These are phyloP conservation scores for Rhincodon typus DNA, from an alignment of 2,797 vertebrate genomes.

Conservation along the genomic window DNA sequence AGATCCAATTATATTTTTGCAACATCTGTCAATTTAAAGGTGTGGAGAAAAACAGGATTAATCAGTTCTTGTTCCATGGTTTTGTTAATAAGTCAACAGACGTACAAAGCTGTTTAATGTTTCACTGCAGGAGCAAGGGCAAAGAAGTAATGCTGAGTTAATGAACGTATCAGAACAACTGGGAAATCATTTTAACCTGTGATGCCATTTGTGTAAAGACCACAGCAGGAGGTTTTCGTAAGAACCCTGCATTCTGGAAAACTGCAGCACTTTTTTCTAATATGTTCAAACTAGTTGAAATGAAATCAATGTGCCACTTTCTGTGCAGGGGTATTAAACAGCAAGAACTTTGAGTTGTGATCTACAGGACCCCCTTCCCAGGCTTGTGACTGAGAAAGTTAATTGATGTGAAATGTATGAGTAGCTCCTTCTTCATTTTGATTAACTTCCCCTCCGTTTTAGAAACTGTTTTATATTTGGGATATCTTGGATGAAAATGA, in stretches of 20 bases:
- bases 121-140: slow-evolving; percentile 8
- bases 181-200: slow-evolving; percentile 38
- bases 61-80: not conserved
- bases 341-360: not conserved
- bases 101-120: not conserved
- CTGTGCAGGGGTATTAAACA: not conserved
- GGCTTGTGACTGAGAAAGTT: not conserved
- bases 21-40: not conserved
- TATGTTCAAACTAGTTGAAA: too few relatives aligned
- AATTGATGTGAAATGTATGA: not conserved
- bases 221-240: not conserved
- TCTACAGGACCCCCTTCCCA: not conserved
- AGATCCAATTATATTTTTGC: slow-evolving; percentile 5
- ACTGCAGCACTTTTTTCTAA: not conserved
- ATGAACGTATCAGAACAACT: slow-evolving; percentile 45
- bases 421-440: not conserved
- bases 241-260: not conserved
- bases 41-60: not conserved
- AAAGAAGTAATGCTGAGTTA: slow-evolving; percentile 48
- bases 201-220: not conserved
- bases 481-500: not conserved
- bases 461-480: not conserved
- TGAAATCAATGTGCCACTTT: not conserved
- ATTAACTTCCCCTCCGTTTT: not conserved
- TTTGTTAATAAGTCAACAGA: not conserved